Conservation (phyloP, 2,888 invertebrate species). For the Ceramica pisi region DNA sequence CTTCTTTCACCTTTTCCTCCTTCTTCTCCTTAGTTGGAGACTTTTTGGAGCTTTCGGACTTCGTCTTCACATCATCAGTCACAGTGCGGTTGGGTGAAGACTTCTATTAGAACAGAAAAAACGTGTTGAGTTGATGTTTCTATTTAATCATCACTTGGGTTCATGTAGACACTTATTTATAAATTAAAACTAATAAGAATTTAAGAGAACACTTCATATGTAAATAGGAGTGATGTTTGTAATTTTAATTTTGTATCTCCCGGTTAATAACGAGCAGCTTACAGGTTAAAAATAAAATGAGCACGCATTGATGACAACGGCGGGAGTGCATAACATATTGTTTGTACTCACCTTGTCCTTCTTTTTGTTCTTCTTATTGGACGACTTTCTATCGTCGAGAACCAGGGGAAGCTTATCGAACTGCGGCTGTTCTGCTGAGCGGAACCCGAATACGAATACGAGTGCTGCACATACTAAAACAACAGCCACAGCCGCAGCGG, state of each 20-base stretch:
- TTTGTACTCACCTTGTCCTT: slow-evolving; percentile 92
- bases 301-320: slow-evolving; percentile 78
- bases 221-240: slow-evolving; percentile 32
- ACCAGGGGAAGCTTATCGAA: slow-evolving; percentile 93
- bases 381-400: slow-evolving; percentile 92
- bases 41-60: slow-evolving; percentile 91
- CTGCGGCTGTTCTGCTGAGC: slow-evolving; percentile 95
- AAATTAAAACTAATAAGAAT: slow-evolving; percentile 51
- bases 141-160: slow-evolving; percentile 7
- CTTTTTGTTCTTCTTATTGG: slow-evolving; percentile 92
- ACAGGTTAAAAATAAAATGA: slow-evolving; percentile 89
- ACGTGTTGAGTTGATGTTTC: slow-evolving; percentile 14
- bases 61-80: slow-evolving; percentile 90
- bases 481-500: slow-evolving; percentile 91
- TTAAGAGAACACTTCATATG: slow-evolving; percentile 11
- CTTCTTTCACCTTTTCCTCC: slow-evolving; percentile 90
- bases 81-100: slow-evolving; percentile 92
- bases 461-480: slow-evolving; percentile 94
- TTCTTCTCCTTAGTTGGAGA: slow-evolving; percentile 90
- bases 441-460: slow-evolving; percentile 95
- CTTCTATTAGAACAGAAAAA: slow-evolving; percentile 84
- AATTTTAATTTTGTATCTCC: slow-evolving; percentile 66
- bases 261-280: slow-evolving; percentile 79
- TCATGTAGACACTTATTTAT: slow-evolving; percentile 33
- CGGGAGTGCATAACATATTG: slow-evolving; percentile 72